Evolutionary conservation across 2,888 invertebrate genomes (phyloP), one percentile per base, ranked within the genome.

Genomic region (Andrena marginata): DNA sequence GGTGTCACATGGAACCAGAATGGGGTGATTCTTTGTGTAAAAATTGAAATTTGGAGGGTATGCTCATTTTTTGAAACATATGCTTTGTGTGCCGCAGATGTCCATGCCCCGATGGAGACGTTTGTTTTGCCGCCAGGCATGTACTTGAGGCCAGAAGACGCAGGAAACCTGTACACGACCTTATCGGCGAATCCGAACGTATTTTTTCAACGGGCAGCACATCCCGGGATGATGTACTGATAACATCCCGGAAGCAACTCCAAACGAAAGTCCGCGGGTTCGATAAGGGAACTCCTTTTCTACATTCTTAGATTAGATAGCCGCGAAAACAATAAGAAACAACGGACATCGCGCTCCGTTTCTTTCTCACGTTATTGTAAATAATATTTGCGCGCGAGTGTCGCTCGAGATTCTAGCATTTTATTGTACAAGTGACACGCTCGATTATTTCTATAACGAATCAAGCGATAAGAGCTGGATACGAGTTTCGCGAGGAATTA

Each of bases 151-250:
- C 96, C 97, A 89, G 97, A 97, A 93, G 98, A 97, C 94, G 87
- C 93, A 26, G 96, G 97, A 91, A 97, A 97, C 95, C 96, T 97
- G 92, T 98, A 98, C 95, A 97, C 98, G 91, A 97, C 97, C 89
- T 95, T 98, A 94, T 98, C 98, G 94, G 97, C 97, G 94, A 98
- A 98, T 95, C 98, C 98, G 88, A 98, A 98, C 95, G 98, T 98
- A 87, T 98, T 97, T 94, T 98, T 98, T 95, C 98, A 98, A 94
- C 96, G 98, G 92, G 96, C 98, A 91, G 96, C 98, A 91, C 98
- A 98, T 95, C 97, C 97, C 89, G 98, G 98, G 94, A 97, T 98
- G 97, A 97, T 98, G 96, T 98, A 98, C 95, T 98, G 95, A 96
- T 59, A 48, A 70, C 56, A 3, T 20, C 60, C 54, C 35, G 60